phyloP scores from a whole-genome alignment of 2,113 vertebrate genomes.

The Nerophis lumbriciformis region DNA sequence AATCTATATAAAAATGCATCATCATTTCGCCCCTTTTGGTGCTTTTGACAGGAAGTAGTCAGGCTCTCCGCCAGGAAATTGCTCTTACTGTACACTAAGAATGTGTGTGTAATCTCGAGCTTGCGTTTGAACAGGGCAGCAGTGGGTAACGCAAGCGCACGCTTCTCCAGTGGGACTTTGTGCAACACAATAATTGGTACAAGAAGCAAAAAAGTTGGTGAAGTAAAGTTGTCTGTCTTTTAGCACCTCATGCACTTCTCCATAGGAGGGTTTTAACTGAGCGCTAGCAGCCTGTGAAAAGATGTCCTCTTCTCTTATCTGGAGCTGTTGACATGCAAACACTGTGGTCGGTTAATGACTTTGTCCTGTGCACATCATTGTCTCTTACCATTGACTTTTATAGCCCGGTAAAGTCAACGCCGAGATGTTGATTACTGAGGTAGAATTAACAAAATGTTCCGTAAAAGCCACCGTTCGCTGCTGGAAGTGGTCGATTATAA shows the following conservation, averaged over 20 bases:
- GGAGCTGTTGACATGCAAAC: constrained; percentile 29
- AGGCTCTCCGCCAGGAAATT: constrained; percentile 42
- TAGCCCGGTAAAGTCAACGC: constrained; percentile 27
- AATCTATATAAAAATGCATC: constrained; percentile 51
- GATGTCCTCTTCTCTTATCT: constrained; percentile 53
- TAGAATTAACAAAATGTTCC: constrained; percentile 41
- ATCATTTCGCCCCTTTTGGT: constrained; percentile 49
- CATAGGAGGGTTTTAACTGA: constrained; percentile 54
- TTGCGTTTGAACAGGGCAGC: constrained; percentile 21
- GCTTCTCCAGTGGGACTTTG: neutral
- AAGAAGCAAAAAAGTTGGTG: constrained; percentile 27
- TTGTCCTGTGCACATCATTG: constrained; percentile 54
- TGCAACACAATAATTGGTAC: neutral
- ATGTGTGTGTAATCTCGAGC: constrained; percentile 28
- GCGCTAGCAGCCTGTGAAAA: constrained; percentile 47
- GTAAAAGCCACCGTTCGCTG: constrained; percentile 22
- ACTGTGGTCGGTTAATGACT: constrained; percentile 50
- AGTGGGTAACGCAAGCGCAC: constrained; percentile 42
- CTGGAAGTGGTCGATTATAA: constrained; percentile 17
- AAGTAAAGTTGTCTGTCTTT: constrained; percentile 12
- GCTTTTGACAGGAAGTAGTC: constrained; percentile 55
- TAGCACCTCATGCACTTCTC: constrained; percentile 6
- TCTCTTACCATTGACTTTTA: constrained; percentile 70
- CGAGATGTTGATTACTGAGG: constrained; percentile 34
- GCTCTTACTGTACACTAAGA: constrained; percentile 24